Percentiles rank a stretch among this genome's conserved stretches.
Conservation (phyloP, 2,888 invertebrate genomes). For the Pinctada fucata region DNA sequence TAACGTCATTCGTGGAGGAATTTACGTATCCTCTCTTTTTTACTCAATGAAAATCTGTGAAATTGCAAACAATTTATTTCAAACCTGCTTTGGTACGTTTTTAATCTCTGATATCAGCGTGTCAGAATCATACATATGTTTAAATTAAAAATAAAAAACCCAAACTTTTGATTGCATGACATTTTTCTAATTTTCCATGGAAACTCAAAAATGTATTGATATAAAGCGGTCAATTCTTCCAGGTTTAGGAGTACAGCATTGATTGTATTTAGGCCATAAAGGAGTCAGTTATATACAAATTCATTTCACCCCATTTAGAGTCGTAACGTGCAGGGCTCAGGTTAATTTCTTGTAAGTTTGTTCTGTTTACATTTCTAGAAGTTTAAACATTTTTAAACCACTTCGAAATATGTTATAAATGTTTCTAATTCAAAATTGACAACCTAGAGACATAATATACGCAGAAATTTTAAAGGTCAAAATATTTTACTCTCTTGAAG, state of each 20-base stretch:
- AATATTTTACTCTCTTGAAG: background rate
- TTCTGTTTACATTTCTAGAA: background rate
- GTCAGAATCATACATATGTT: background rate
- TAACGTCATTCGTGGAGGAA: slow-evolving; percentile 20
- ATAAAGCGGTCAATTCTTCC: no score
- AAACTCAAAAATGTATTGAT: no score
- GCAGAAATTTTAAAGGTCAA: slow-evolving; percentile 3
- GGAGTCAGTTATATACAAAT: background rate
- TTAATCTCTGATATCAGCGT: background rate
- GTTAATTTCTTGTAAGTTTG: background rate
- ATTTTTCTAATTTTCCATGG: no score
- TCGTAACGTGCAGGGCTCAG: background rate
- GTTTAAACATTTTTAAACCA: slow-evolving; percentile 9
- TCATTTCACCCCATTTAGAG: background rate
- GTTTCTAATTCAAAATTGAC: slow-evolving; percentile 3
- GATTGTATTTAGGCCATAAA: background rate
- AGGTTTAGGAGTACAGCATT: no score
- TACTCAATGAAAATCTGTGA: slow-evolving; percentile 7
- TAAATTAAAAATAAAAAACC: no score
- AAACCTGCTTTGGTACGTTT: background rate
- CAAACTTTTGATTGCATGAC: no score
- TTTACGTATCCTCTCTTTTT: slow-evolving; percentile 10
- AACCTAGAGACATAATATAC: background rate
- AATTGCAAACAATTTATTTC: background rate
- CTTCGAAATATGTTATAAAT: background rate